phyloP scores from a whole-genome alignment of 1,140 invertebrate species.

The Drosophila repletoides region DNA sequence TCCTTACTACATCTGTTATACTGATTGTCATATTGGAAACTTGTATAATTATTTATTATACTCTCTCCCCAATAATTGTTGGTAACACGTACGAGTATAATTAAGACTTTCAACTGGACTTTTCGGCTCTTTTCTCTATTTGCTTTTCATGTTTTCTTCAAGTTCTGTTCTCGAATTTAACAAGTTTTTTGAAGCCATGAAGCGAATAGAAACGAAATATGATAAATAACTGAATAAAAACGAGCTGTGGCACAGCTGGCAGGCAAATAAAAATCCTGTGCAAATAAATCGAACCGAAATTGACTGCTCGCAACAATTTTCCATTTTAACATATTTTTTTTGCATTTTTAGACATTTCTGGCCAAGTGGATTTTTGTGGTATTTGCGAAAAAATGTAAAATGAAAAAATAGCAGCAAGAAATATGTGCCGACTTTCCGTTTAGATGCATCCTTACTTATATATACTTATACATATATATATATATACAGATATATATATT shows the following conservation, averaged over 20 bases:
- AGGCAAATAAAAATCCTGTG: neutral
- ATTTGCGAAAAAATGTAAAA: too few species aligned
- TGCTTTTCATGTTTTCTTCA: neutral
- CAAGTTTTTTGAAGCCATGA: neutral
- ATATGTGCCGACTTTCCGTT: too few species aligned
- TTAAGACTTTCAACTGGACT: too few species aligned
- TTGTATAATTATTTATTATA: too few species aligned
- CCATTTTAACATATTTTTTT: neutral
- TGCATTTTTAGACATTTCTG: neutral
- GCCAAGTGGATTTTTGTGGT: neutral
- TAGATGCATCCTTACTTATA: too few species aligned
- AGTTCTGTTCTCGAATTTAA: neutral
- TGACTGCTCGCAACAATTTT: neutral
- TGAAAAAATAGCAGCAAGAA: too few species aligned
- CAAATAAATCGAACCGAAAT: neutral
- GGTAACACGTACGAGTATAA: too few species aligned
- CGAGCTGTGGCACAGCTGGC: neutral
- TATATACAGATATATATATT: too few species aligned
- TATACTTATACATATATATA: neutral
- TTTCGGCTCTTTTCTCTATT: neutral
- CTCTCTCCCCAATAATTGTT: too few species aligned
- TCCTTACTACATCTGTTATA: too few species aligned
- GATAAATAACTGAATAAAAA: constrained; percentile 1
- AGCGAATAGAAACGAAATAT: neutral
- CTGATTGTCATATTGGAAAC: too few species aligned